Conservation (phyloP, 2,797 vertebrate species). For the Cyprinodon diabolis region DNA sequence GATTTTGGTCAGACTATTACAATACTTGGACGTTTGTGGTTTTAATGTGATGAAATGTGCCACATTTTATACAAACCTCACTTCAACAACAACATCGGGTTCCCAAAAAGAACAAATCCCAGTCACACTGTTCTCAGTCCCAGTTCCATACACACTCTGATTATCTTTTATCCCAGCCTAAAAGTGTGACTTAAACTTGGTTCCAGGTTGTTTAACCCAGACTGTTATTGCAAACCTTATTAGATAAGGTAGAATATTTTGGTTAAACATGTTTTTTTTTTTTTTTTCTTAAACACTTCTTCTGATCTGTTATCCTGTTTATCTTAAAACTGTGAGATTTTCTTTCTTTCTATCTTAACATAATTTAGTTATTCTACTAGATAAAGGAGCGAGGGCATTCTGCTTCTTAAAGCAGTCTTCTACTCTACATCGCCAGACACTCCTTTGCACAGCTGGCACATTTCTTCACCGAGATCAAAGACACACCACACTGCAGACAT, state of each 20-base stretch:
- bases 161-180: neutral
- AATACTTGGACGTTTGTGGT: no score
- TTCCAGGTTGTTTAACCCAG: neutral
- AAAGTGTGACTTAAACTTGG: neutral
- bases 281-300: neutral
- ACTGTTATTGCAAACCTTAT: no score
- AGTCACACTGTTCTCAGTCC: neutral
- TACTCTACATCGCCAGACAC: slow-evolving; percentile 44
- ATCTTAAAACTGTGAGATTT: neutral
- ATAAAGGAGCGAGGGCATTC: slow-evolving; percentile 16
- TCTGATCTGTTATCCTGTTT: neutral
- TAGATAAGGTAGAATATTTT: neutral
- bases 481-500: slow-evolving; percentile 61
- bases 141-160: neutral
- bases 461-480: slow-evolving; percentile 67
- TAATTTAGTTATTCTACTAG: slow-evolving; percentile 13
- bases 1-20: no score
- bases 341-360: neutral
- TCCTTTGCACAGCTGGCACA: slow-evolving; percentile 60
- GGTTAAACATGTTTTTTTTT: neutral
- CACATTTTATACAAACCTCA: slow-evolving; percentile 4
- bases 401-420: slow-evolving; percentile 31
- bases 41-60: neutral
- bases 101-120: slow-evolving; percentile 4
- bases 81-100: slow-evolving; percentile 16